These are phyloP conservation scores for Lysandra coridon DNA, from an alignment of 2,888 invertebrate species.

Conservation along the genomic window DNA sequence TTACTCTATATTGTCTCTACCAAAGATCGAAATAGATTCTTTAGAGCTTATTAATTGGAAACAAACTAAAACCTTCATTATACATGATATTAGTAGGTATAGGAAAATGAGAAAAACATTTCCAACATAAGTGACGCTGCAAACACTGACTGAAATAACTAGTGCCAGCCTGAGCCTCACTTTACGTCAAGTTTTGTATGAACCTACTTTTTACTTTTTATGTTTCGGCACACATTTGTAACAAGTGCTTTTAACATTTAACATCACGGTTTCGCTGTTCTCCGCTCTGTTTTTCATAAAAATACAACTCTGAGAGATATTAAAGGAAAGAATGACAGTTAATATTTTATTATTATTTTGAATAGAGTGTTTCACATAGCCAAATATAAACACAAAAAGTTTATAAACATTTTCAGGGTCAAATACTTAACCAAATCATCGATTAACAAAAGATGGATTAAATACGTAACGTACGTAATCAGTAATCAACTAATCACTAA, in stretches of 20 bases:
- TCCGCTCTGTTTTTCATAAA: neutral
- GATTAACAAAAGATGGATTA: too few species aligned
- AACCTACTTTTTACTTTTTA: slow-evolving; percentile 21
- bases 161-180: neutral
- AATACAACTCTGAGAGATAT: neutral
- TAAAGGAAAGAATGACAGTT: neutral
- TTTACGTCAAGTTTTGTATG: slow-evolving; percentile 12
- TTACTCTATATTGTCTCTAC: too few species aligned
- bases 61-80: neutral
- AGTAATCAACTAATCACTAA: too few species aligned
- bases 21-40: too few species aligned
- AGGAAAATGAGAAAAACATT: neutral
- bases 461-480: too few species aligned
- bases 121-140: neutral
- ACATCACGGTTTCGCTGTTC: neutral
- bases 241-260: slow-evolving; percentile 19
- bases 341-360: too few species aligned
- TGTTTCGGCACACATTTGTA: neutral
- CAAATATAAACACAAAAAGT: too few species aligned
- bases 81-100: neutral
- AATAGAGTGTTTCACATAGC: too few species aligned
- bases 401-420: too few species aligned
- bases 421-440: too few species aligned
- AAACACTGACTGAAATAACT: slow-evolving; percentile 4
- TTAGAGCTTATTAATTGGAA: too few species aligned